Percentiles rank a stretch among this genome's conserved stretches.
These are phyloP conservation scores for Halichoeres trimaculatus DNA, from an alignment of 2,113 vertebrate genomes.

Conservation along the genomic window DNA sequence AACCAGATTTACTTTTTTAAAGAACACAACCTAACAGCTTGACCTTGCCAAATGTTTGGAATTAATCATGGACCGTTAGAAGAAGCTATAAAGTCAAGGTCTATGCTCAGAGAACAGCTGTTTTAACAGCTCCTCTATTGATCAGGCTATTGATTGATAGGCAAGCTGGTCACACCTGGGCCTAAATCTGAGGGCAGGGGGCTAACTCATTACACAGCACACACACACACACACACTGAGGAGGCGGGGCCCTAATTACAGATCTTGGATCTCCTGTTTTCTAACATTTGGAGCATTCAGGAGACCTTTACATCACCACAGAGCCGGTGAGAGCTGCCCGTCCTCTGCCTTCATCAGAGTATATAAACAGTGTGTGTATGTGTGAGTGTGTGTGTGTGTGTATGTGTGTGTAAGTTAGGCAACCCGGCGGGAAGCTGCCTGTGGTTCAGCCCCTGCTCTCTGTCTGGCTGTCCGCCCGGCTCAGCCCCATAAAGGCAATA, in stretches of 20 bases:
- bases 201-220: slow-evolving; percentile 54
- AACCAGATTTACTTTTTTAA: not conserved
- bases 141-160: slow-evolving; percentile 62
- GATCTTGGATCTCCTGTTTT: slow-evolving; percentile 20
- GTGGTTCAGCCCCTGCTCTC: slow-evolving; percentile 14
- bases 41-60: not conserved
- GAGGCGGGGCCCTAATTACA: no score
- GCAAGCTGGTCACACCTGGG: slow-evolving; percentile 67
- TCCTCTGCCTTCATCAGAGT: slow-evolving; percentile 17
- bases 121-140: slow-evolving; percentile 36
- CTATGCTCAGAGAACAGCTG: slow-evolving; percentile 3
- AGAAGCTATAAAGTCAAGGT: slow-evolving; percentile 17
- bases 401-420: not conserved
- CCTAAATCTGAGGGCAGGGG: slow-evolving; percentile 38
- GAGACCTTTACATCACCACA: slow-evolving; percentile 19
- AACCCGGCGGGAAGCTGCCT: slow-evolving; percentile 13
- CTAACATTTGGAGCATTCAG: slow-evolving; percentile 4
- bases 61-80: not conserved
- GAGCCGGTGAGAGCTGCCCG: not conserved
- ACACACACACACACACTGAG: not conserved
- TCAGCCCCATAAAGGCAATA: slow-evolving; percentile 34
- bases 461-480: slow-evolving; percentile 30
- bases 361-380: slow-evolving; percentile 34
- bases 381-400: not conserved
- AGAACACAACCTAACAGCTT: not conserved